A percentile compares a stretch with the other conserved stretches of the same genome.
These are phyloP conservation scores for Dolichotis patagonum DNA, from an alignment of 2,113 vertebrate genomes.

Conservation along the genomic window DNA sequence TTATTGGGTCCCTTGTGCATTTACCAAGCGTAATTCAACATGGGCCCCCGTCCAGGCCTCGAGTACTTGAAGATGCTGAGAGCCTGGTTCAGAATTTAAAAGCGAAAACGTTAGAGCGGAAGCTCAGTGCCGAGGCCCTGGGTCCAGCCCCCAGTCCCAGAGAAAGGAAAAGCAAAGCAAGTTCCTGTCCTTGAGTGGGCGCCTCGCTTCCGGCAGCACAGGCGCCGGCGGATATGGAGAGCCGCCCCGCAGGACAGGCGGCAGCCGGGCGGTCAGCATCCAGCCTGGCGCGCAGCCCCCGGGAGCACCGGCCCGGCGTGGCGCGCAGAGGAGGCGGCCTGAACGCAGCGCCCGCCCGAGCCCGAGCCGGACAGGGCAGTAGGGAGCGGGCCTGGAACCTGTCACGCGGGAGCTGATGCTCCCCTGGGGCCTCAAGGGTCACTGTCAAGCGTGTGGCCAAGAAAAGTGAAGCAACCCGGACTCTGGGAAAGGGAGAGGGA, in stretches of 20 bases:
- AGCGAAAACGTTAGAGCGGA: not conserved
- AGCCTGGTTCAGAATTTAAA: not conserved
- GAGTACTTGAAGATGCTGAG: conserved; percentile 27
- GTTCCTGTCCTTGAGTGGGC: not conserved
- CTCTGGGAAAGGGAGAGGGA: not conserved
- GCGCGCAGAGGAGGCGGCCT: too few species aligned
- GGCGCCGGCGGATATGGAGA: too few species aligned
- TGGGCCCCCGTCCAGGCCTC: not conserved
- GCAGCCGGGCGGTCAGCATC: too few species aligned
- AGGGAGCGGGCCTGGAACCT: not conserved
- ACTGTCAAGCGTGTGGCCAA: not conserved
- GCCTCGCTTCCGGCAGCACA: too few species aligned
- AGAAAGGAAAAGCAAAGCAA: not conserved
- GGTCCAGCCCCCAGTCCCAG: not conserved
- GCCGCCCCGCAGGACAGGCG: too few species aligned
- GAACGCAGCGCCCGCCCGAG: not conserved
- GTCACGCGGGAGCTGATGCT: not conserved
- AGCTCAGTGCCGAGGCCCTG: not conserved
- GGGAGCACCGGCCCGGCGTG: too few species aligned
- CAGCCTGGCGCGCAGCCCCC: not conserved
- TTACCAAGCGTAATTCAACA: conserved; percentile 10
- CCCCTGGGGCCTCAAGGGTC: not conserved
- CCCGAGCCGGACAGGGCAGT: not conserved
- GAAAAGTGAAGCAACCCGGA: not conserved
- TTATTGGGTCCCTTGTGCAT: not conserved